Conservation (phyloP, 2,797 vertebrate genomes). For the Chelmon rostratus region DNA sequence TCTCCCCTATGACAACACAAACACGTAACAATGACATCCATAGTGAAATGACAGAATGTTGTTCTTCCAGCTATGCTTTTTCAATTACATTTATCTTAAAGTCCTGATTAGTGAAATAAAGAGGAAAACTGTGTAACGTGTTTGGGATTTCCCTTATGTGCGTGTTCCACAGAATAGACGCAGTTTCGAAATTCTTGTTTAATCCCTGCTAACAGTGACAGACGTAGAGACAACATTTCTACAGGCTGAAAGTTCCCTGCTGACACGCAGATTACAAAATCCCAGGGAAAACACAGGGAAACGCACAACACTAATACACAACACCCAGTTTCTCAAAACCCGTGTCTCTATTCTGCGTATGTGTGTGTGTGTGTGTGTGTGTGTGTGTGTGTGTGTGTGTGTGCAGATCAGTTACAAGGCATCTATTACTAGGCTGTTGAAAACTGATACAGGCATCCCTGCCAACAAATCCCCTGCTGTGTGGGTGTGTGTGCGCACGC, state of each 20-base stretch:
- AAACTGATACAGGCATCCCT: constrained; percentile 40
- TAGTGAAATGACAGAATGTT: background rate
- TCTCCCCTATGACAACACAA: background rate
- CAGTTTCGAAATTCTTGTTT: background rate
- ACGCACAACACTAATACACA: background rate
- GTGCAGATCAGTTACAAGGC: constrained; percentile 32
- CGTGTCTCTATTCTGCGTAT: background rate
- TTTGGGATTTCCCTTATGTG: background rate
- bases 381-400: constrained; percentile 6
- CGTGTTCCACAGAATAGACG: too few species aligned
- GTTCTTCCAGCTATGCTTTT: background rate
- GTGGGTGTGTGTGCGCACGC: constrained; percentile 29
- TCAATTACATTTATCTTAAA: background rate
- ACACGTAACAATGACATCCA: too few species aligned
- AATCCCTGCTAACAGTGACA: background rate
- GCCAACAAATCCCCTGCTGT: constrained; percentile 30
- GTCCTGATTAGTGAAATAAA: background rate
- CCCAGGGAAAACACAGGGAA: background rate
- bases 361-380: background rate
- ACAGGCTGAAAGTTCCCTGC: background rate
- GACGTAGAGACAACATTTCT: background rate
- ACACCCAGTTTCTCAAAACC: background rate
- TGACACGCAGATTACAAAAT: background rate
- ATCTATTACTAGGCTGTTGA: constrained; percentile 53
- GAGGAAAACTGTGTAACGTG: too few species aligned